Base-by-base conservation (phyloP, 2,888 invertebrate species). In the Uropetala carovei region DNA sequence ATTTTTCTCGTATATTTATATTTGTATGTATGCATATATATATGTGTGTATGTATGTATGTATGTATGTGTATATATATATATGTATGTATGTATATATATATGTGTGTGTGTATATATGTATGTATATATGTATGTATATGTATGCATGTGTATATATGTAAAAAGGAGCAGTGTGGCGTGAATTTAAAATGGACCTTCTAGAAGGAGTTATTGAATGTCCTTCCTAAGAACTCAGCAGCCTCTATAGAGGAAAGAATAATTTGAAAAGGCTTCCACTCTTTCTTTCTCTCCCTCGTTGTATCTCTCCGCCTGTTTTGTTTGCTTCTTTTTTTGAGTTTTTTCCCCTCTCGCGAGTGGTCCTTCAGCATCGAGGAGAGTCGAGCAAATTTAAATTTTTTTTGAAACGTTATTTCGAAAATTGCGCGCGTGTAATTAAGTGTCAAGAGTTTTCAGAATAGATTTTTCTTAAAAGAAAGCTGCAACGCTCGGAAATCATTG, bases 221-320 rank as follows among this genome's bases (percentile, higher is more conserved):
- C 27, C 75, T 27, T 22, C 75, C 75, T 13, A 27, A 22, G 75
- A 0, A 75, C 27, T 75, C 75, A 22, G 83, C 56, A 57, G 89
- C 56, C 89, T 89, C 64, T 64, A 64, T 60, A 60, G 10, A n/a
- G 60, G 18, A 64, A 89, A 43, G 89, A 64, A 89, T 56, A 89
- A 89, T 60, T 89, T 68, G 43, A 56, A 89, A 60, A 86, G 89
- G 8, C 43, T 64, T 27, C 59, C 30, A 64, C n/a, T 58, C 60
- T 10, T 27, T 60, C 59, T 60, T 9, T 16, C 43, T 89, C 11
- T 59, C 43, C 30, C 13, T 11, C 27, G 0, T 60, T 30, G 16
- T 59, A 8, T 59, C 27, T 57, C 86, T 27, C 27, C 27, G 13
- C 27, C 18, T 27, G 60, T 16, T 60, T 86, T 60, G 30, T 89